These are phyloP conservation scores for Tragopan temminckii DNA, from an alignment of 2,797 vertebrate species.

Conservation along the genomic window DNA sequence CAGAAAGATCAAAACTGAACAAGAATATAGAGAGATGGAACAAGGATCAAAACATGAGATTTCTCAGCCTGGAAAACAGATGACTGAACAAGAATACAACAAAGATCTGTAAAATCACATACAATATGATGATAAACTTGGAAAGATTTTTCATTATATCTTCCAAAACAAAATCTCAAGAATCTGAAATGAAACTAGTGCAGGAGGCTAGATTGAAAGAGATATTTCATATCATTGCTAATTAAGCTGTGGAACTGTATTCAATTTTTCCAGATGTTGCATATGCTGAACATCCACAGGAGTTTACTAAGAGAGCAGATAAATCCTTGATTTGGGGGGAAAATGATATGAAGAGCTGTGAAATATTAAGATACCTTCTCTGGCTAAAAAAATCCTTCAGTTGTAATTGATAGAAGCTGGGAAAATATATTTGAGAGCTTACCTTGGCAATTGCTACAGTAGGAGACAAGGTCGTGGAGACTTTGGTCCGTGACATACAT, in stretches of 20 bases:
- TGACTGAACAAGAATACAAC: background rate
- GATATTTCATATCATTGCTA: background rate
- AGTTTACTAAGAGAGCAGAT: slow-evolving; percentile 22
- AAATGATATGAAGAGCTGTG: background rate
- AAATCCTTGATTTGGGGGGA: background rate
- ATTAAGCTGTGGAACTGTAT: slow-evolving; percentile 18
- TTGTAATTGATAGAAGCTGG: background rate
- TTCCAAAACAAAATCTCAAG: background rate
- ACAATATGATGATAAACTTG: background rate
- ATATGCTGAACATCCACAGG: background rate
- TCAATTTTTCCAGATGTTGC: background rate
- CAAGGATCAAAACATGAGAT: background rate
- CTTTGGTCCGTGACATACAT: background rate
- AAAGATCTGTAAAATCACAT: background rate
- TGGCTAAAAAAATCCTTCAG: background rate
- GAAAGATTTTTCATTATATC: background rate
- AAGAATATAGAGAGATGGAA: background rate
- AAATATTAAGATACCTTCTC: slow-evolving; percentile 22
- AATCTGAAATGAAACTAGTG: background rate
- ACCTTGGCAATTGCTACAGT: background rate
- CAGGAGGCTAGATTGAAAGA: background rate
- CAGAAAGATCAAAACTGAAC: background rate
- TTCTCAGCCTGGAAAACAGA: background rate
- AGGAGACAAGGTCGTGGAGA: background rate
- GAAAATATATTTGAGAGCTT: background rate